Conservation (phyloP, 2,113 vertebrate species). For the Physeter macrocephalus region DNA sequence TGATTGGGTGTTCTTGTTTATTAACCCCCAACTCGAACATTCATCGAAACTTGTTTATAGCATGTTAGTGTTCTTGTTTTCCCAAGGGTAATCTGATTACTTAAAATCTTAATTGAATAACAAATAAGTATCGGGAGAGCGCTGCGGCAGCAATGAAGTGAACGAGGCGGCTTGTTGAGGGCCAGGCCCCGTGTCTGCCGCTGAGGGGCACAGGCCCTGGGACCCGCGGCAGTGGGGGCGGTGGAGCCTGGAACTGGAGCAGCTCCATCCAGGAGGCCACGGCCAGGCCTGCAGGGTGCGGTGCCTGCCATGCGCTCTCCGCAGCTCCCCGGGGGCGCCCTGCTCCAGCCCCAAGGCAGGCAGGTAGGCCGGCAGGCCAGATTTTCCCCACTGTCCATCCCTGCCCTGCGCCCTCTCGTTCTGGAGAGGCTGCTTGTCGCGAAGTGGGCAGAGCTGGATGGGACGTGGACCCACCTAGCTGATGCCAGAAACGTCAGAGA, state of each 20-base stretch:
- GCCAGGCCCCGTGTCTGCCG: background rate
- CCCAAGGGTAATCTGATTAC: background rate
- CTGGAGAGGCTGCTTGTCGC: background rate
- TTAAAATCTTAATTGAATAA: background rate
- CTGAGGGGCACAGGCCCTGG: too few species aligned
- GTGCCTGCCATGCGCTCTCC: background rate
- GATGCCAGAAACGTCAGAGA: rapidly evolving
- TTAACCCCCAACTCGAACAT: background rate
- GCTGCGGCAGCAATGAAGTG: background rate
- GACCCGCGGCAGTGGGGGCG: too few species aligned
- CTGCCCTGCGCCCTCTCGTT: background rate
- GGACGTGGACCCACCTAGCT: rapidly evolving
- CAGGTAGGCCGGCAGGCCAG: background rate
- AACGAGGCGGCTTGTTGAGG: background rate
- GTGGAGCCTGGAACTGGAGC: background rate
- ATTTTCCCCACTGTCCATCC: rapidly evolving
- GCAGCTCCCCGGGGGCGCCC: too few species aligned
- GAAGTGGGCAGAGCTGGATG: background rate
- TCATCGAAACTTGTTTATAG: background rate
- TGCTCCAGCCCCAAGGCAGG: too few species aligned
- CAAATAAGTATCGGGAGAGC: background rate
- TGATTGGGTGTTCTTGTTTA: background rate
- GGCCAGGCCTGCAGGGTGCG: background rate
- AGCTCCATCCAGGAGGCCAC: background rate
- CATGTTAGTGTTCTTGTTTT: background rate